Evolutionary conservation across 2,797 vertebrate species (phyloP), one percentile per base, ranked within the genome.

Genomic region (Muraenolepis orangiensis): DNA sequence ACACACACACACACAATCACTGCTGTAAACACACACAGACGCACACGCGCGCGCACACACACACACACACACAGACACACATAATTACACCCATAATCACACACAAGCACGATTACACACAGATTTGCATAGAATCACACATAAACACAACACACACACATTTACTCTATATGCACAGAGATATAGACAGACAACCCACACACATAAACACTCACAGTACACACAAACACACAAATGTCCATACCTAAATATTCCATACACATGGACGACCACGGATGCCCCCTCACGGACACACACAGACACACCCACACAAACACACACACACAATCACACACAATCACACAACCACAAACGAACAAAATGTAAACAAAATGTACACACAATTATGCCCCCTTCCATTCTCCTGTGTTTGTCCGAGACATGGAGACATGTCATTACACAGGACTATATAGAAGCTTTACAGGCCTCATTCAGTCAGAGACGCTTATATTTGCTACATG

Each of bases 351-450:
- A 61, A 26, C 57, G 23, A 61, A 3, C 57, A 61, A n/a, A n/a
- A n/a, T n/a, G n/a, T n/a, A n/a, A 61, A 61, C 57, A 61, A 61
- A 61, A 61, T 26, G 26, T 61, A 61, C 57, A 61, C 57, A 61
- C 57, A 23, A 61, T 61, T 61, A 61, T 23, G 57, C 57, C 57
- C 26, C 57, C 57, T 13, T 12, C n/a, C 23, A 61, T 61, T 61
- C 57, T 26, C 57, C n/a, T 26, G 7, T 3, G 57, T 61, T 26
- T 11, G 57, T 61, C 57, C 3, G 57, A 61, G 57, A 61, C 57
- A 11, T 2, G n/a, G 23, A 61, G n/a, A 61, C 57, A 61, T 61
- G 57, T 26, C 57, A 61, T 61, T 61, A 61, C 7, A 12, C n/a
- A 61, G 23, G 23, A 61, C n/a, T 12, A 26, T 61, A 61, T 61